phyloP scores from a whole-genome alignment of 2,797 vertebrate genomes.

The Centroberyx gerrardi region DNA sequence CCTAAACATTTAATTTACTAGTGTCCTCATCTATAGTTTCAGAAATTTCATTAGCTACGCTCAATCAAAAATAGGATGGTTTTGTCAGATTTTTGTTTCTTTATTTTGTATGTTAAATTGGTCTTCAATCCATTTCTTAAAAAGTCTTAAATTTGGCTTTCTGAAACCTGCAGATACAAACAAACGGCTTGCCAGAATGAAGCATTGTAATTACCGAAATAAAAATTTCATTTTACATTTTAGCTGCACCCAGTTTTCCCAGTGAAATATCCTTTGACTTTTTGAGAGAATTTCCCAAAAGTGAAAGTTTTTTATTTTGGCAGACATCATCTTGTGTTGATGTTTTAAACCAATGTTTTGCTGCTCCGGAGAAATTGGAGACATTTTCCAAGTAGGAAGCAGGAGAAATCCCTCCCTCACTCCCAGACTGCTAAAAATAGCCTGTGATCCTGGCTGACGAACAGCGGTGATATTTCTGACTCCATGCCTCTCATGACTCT shows the following conservation, averaged over 20 bases:
- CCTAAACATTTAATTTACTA: too few relatives aligned
- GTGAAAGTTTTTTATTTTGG: neutral
- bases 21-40: too few relatives aligned
- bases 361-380: neutral
- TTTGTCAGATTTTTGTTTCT: too few relatives aligned
- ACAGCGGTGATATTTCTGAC: neutral
- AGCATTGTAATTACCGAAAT: neutral
- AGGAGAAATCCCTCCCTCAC: neutral
- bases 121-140: too few relatives aligned
- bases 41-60: too few relatives aligned
- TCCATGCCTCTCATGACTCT: neutral
- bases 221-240: neutral
- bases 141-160: too few relatives aligned
- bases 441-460: neutral
- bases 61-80: too few relatives aligned
- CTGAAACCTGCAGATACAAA: too few relatives aligned
- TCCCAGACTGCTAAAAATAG: conserved; percentile 17
- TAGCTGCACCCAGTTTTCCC: neutral
- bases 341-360: neutral
- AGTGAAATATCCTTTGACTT: neutral
- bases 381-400: neutral
- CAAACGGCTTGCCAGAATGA: neutral
- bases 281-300: neutral
- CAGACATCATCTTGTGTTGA: neutral
- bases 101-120: too few relatives aligned